Conservation (phyloP, 2,888 invertebrate genomes). For the Cantharis flavilabris region DNA sequence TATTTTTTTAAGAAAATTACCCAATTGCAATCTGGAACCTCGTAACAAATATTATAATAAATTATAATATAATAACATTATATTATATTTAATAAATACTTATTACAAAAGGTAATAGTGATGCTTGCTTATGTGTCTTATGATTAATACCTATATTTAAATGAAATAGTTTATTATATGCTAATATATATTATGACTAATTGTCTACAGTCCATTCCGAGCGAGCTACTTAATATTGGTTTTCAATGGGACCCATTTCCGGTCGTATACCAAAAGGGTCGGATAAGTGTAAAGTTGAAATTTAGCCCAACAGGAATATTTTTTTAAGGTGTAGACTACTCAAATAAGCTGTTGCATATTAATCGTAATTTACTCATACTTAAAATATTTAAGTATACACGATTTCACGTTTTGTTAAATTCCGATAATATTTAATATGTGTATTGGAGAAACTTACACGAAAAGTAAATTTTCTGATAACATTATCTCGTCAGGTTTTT, state of each 20-base stretch:
- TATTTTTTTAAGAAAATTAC: neutral
- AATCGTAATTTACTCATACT: neutral
- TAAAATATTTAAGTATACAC: neutral
- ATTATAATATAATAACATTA: neutral
- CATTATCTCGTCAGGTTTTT: neutral
- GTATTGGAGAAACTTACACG: neutral
- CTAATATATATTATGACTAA: neutral
- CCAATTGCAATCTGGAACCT: neutral
- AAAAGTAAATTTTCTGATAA: neutral
- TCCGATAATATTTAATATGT: neutral
- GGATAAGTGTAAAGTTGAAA: too few species aligned
- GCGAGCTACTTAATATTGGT: too few species aligned
- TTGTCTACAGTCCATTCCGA: too few species aligned
- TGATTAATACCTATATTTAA: neutral
- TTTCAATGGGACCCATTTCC: too few species aligned
- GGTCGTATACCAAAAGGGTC: too few species aligned
- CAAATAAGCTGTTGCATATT: neutral
- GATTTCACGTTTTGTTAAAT: neutral
- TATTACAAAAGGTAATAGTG: neutral
- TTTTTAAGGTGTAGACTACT: neutral
- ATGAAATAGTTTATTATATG: neutral
- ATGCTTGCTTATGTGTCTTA: neutral
- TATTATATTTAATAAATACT: neutral
- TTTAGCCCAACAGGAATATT: too few species aligned
- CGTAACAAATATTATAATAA: neutral